Base-by-base conservation (phyloP, 2,113 vertebrate genomes). In the Syngnathoides biaculeatus region DNA sequence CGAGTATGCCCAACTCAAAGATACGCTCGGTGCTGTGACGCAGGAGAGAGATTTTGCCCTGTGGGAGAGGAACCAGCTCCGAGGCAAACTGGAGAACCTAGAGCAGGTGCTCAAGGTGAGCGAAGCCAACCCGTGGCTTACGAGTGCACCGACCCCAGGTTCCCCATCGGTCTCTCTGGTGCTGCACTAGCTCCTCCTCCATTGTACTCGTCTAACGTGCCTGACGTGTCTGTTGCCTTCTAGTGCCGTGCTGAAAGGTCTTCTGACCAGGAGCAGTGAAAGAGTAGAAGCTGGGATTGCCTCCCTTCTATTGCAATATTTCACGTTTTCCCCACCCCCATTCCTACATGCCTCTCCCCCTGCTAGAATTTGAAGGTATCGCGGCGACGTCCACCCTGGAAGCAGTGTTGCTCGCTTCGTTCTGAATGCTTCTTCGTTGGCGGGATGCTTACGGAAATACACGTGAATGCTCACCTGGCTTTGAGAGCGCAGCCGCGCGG, bases 11-110 rank as follows among this genome's bases (percentile, higher is more conserved):
- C 85, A 87, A 60, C 93, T 93, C 78, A 86, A 86, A 86, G 91
- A 91, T 89, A 72, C 77, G 76, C 92, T 94, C 67, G 75, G 90
- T 67, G 71, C 87, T 86, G 94, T 96, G 93, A 95, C 93, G 86
- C 79, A 90, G 78, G 93, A 94, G 79, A 91, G 93, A 86, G 90
- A 95, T 92, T 93, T 92, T 92, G 94, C 94, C 78, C 77, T 93
- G 88, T 91, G 88, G 93, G 93, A 94, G 88, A 95, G 90, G 80
- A 92, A 85, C 82, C 93, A 93, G 93, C 94, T 94, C 93, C 94
- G 88, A 95, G 95, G 89, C 96, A 99, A 98, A 93, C 97, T 98
- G 97, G 97, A 99, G 96, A 99, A 98, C 94, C 83, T 98, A 92
- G 97, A 98, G 92, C 96, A 99, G 93, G 96, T 97, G 94, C 94